These are phyloP conservation scores for mouse (Mus musculus) DNA, from an alignment of 2,113 vertebrate genomes.

Conservation along the genomic window GRCm39 chr8:98459501-98460000, in stretches of 20 bases:
- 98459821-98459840: slow-evolving; percentile 87
- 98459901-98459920: slow-evolving; percentile 87
- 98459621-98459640: slow-evolving; percentile 17
- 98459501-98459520: background rate
- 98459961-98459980: slow-evolving; percentile 84
- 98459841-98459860: slow-evolving; percentile 90
- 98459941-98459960: slow-evolving; percentile 90
- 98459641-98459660: slow-evolving; percentile 19
- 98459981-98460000: slow-evolving; percentile 85
- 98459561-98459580: background rate
- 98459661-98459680: background rate
- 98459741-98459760: slow-evolving; percentile 61
- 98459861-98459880: slow-evolving; percentile 91
- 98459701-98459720: slow-evolving; percentile 19
- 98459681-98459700: background rate
- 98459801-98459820: slow-evolving; percentile 82
- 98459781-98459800: slow-evolving; percentile 85
- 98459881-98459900: slow-evolving; percentile 92
- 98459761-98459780: slow-evolving; percentile 84
- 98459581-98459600: background rate
- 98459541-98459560: slow-evolving; percentile 33
- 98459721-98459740: slow-evolving; percentile 57
- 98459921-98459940: slow-evolving; percentile 87
- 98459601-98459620: background rate
- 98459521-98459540: background rate